A percentile compares a stretch with the other conserved stretches of the same genome.
phyloP scores from a whole-genome alignment of 2,888 invertebrate genomes.

The Hypena proboscidalis region DNA sequence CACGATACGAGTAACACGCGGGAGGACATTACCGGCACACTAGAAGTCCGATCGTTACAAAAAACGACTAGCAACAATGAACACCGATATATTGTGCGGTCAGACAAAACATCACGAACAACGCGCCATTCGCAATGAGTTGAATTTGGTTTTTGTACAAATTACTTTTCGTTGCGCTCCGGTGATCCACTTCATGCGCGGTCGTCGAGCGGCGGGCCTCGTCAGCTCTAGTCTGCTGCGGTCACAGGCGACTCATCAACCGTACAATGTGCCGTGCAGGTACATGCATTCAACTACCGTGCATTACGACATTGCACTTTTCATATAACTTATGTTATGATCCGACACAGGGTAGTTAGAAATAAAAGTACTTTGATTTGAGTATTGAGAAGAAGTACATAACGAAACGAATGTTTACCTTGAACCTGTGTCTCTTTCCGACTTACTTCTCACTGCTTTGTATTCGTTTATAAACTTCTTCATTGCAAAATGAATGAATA shows the following conservation, averaged over 20 bases:
- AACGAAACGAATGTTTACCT: constrained; percentile 54
- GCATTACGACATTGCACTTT: constrained; percentile 29
- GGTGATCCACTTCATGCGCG: constrained; percentile 77
- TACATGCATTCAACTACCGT: constrained; percentile 42
- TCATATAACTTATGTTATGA: constrained; percentile 4
- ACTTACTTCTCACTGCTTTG: constrained; percentile 63
- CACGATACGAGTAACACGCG: constrained; percentile 59
- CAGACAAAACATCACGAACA: constrained; percentile 83
- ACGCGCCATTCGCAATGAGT: constrained; percentile 81
- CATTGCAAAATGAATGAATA: too few relatives aligned
- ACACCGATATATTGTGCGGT: constrained; percentile 82
- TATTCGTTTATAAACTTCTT: constrained; percentile 78
- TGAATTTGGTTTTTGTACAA: constrained; percentile 84
- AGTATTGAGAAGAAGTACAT: constrained; percentile 18
- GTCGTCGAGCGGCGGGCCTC: constrained; percentile 59
- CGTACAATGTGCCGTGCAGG: constrained; percentile 44
- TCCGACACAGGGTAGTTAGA: constrained; percentile 47
- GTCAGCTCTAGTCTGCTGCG: constrained; percentile 54
- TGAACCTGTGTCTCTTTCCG: constrained; percentile 56
- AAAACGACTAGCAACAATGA: constrained; percentile 82
- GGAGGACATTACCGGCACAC: constrained; percentile 79
- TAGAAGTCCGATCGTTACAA: constrained; percentile 66
- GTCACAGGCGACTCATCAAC: constrained; percentile 54
- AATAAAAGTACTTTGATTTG: too few relatives aligned
- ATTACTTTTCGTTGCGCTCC: constrained; percentile 84